Evolutionary conservation across 2,113 vertebrate genomes (phyloP).

Genomic region (Aramus guarauna): DNA sequence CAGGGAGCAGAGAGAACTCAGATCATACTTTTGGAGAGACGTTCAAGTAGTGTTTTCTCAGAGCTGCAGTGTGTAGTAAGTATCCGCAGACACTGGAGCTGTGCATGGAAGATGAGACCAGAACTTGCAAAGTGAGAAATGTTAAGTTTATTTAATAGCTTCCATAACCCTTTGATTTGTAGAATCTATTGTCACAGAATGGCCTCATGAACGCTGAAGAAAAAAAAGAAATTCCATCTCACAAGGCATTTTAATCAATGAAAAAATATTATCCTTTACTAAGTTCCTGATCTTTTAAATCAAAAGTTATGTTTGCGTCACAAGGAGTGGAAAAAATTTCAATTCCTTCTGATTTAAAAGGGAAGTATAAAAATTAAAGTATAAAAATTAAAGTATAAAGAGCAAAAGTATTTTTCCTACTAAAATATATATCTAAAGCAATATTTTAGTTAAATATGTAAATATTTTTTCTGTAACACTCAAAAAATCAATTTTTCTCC

Average conservation of each 20-base stretch:
- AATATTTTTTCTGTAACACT: background rate
- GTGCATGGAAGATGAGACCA: background rate
- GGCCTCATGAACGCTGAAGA: background rate
- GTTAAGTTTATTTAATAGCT: background rate
- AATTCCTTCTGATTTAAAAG: background rate
- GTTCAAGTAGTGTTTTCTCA: background rate
- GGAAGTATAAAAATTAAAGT: background rate
- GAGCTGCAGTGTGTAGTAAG: background rate
- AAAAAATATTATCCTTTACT: background rate
- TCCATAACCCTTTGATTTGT: background rate
- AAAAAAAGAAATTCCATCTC: background rate
- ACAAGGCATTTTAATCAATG: background rate
- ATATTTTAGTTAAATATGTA: background rate
- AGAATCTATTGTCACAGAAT: background rate
- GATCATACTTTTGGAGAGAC: background rate
- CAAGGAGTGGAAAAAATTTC: background rate
- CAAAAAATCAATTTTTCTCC: background rate
- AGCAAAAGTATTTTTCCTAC: background rate
- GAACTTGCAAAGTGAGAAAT: background rate
- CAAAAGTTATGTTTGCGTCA: background rate
- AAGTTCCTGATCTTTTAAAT: background rate
- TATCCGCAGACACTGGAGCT: background rate
- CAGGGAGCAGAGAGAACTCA: background rate
- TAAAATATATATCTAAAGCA: background rate
- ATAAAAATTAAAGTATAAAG: background rate